These are phyloP conservation scores for Phthorimaea operculella DNA, from an alignment of 1,140 invertebrate species.

Conservation along the genomic window DNA sequence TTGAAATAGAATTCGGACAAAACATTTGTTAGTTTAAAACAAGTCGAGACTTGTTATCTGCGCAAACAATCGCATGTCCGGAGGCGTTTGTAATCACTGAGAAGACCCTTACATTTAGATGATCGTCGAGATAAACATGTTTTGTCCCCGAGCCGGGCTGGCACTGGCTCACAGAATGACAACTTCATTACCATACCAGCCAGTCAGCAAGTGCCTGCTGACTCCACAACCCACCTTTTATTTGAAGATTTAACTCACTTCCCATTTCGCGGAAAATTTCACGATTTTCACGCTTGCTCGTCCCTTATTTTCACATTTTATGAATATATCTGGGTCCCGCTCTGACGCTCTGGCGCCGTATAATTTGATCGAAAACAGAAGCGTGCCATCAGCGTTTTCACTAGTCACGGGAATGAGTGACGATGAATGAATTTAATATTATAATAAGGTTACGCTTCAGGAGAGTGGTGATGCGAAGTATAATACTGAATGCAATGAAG, in stretches of 20 bases:
- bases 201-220: constrained; percentile 40
- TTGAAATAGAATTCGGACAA: constrained; percentile 7
- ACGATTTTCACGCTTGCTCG: constrained; percentile 34
- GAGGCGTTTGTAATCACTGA: constrained; percentile 44
- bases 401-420: constrained; percentile 23
- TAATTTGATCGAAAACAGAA: constrained; percentile 57
- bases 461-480: constrained; percentile 12
- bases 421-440: constrained; percentile 44
- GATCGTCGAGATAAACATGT: constrained; percentile 47
- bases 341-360: constrained; percentile 35
- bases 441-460: constrained; percentile 24
- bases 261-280: constrained; percentile 43
- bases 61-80: constrained; percentile 42
- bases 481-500: not conserved
- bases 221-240: constrained; percentile 55
- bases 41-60: constrained; percentile 28
- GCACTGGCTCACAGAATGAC: constrained; percentile 18
- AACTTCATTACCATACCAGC: constrained; percentile 49
- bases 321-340: constrained; percentile 33
- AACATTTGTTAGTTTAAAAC: constrained; percentile 27
- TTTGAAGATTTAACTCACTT: constrained; percentile 62
- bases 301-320: constrained; percentile 31
- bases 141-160: constrained; percentile 21
- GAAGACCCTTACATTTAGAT: constrained; percentile 47
- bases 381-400: constrained; percentile 37